Evolutionary conservation across 2,113 vertebrate species (phyloP), one percentile per base, ranked within the genome.

Genomic region (Zingel zingel): DNA sequence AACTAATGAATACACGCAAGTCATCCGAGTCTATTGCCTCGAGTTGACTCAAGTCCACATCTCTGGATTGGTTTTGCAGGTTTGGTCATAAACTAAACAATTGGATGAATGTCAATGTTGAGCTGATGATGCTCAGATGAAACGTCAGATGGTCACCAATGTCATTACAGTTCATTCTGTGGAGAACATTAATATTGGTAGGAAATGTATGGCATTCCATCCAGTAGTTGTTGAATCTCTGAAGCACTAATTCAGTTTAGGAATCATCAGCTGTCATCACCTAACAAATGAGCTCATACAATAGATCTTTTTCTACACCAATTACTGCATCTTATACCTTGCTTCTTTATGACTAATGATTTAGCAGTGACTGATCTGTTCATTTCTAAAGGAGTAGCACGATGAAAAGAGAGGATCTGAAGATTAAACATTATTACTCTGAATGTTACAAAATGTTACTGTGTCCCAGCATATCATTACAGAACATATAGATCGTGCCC

Each of bases 381-480:
- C 33, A 25, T 72, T 53, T 71, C 33, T 19, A 16, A 23, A 48
- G 3, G 50, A 54, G 72, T 14, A 27, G 15, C 3, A 47, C 8
- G 6, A 75, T 75, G 51, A 84, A 71, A 82, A 82, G 65, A 39
- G 63, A 51, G 27, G 39, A 48, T 64, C 59, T 71, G 6, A 74
- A 56, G 45, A 61, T 61, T n/a, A 59, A 68, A 67, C 39, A 61
- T 2, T 47, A 36, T 3, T 30, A 51, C 63, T 51, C 15, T 70
- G 50, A 81, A 62, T 45, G 63, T 67, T 70, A 74, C 74, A 67
- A 86, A 80, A 86, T 74, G 79, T 84, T 65, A 54, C 62, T 58
- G n/a, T 13, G 43, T 71, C 74, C 50, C 69, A 79, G 71, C 11
- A 1, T 90, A 16, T 90, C 56, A 89, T 93, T 89, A 86, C 58